A percentile compares a stretch with the other conserved stretches of the same genome.
Conservation (phyloP, 2,888 invertebrate species). For the Aphodius sticticus region DNA sequence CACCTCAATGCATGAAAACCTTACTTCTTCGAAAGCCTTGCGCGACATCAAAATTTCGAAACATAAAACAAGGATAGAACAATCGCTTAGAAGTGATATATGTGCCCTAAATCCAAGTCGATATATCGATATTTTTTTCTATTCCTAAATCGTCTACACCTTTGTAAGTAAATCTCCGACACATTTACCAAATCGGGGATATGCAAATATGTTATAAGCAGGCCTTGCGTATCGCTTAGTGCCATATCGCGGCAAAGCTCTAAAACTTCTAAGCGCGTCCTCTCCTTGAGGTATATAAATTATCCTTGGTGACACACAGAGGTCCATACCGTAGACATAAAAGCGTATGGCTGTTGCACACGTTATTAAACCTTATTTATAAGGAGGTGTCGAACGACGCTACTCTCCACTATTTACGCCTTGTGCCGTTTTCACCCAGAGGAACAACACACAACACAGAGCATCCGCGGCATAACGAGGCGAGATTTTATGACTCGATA, state of each 20-base stretch:
- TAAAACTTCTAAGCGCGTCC: not conserved
- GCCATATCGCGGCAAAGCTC: not conserved
- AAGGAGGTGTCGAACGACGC: not conserved
- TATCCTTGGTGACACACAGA: not conserved
- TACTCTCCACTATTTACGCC: not conserved
- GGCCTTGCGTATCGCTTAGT: not conserved
- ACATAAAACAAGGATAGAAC: not conserved
- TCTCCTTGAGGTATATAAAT: not conserved
- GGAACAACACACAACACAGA: not conserved
- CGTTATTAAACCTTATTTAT: slow-evolving; percentile 4
- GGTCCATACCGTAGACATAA: not conserved
- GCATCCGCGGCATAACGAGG: not conserved
- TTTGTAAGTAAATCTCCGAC: not conserved
- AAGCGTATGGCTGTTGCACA: not conserved
- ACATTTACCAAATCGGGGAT: not conserved
- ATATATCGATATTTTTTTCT: not conserved
- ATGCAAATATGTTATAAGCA: not conserved
- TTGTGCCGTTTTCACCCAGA: not conserved
- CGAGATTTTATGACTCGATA: not conserved
- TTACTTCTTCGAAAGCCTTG: too few relatives aligned
- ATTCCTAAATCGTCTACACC: not conserved
- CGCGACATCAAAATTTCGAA: not conserved
- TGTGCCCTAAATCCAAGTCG: not conserved
- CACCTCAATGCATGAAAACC: too few relatives aligned
- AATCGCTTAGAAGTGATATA: not conserved